phyloP scores from a whole-genome alignment of 2,888 invertebrate species.

The Eledone cirrhosa region DNA sequence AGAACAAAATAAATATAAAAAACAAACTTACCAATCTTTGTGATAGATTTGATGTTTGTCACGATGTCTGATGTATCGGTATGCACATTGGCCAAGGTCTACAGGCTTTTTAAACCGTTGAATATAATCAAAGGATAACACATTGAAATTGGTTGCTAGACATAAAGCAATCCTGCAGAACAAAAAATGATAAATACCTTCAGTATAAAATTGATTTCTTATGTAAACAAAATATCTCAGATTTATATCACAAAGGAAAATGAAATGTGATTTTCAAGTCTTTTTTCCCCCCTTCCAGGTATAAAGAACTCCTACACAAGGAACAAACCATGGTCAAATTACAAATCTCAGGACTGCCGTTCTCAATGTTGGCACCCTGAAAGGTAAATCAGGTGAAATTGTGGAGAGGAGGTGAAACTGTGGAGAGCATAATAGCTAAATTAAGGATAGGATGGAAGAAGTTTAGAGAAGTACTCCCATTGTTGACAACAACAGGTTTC shows the following conservation, averaged over 20 bases:
- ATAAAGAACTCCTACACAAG: not conserved
- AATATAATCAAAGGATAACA: slow-evolving; percentile 48
- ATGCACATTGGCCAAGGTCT: slow-evolving; percentile 44
- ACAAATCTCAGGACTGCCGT: too few relatives aligned
- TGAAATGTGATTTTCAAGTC: not conserved
- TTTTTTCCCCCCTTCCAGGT: not conserved
- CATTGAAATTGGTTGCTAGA: slow-evolving; percentile 35
- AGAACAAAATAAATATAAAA: not conserved
- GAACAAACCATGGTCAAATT: too few relatives aligned
- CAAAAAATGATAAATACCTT: not conserved
- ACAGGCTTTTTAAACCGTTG: slow-evolving; percentile 39
- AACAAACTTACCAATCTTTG: slow-evolving; percentile 13
- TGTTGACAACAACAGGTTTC: not conserved
- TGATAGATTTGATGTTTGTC: not conserved
- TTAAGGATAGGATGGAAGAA: too few relatives aligned
- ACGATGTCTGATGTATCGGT: slow-evolving; percentile 34
- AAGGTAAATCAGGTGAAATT: too few relatives aligned
- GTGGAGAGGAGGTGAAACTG: too few relatives aligned
- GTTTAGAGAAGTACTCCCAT: too few relatives aligned
- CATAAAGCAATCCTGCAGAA: slow-evolving; percentile 7
- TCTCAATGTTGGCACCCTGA: too few relatives aligned
- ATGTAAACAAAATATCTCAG: too few relatives aligned
- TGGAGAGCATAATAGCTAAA: too few relatives aligned
- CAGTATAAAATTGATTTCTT: too few relatives aligned
- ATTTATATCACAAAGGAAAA: not conserved